Conservation (phyloP, 2,113 vertebrate genomes). For the Trematocara variabile region DNA sequence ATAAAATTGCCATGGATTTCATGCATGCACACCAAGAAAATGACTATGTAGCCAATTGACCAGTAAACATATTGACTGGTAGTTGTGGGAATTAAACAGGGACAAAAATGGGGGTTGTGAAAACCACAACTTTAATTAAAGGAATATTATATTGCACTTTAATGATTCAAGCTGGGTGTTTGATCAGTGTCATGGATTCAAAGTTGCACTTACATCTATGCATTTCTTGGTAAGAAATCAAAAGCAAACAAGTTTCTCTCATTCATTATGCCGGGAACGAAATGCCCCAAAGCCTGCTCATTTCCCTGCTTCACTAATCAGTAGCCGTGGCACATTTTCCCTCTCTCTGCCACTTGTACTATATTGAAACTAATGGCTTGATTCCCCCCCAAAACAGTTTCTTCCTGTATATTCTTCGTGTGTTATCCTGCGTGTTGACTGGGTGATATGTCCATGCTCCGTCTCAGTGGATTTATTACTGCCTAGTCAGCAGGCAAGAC, state of each 20-base stretch:
- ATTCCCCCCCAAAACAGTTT: not conserved
- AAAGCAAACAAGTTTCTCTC: not conserved
- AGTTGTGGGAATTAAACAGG: not conserved
- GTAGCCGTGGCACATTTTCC: not conserved
- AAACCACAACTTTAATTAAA: not conserved
- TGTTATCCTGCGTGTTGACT: not conserved
- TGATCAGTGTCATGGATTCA: not conserved
- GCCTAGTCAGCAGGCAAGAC: conserved; percentile 21
- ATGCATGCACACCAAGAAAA: not conserved
- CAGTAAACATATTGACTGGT: not conserved
- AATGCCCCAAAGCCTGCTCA: conserved; percentile 1
- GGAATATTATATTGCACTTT: not conserved
- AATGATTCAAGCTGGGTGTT: not conserved
- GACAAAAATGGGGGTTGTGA: not conserved
- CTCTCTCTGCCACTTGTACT: not conserved
- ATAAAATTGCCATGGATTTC: not conserved
- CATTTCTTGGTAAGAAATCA: conserved; percentile 2
- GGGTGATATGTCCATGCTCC: not conserved
- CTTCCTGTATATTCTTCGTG: not conserved
- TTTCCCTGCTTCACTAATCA: conserved; percentile 3
- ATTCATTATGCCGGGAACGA: conserved; percentile 11
- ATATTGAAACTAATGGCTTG: not conserved
- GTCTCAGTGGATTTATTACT: conserved; percentile 16
- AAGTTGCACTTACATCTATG: not conserved
- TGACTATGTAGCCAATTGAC: not conserved